Base-by-base conservation (phyloP, 2,888 invertebrate species). In the Glaucopsyche alexis region DNA sequence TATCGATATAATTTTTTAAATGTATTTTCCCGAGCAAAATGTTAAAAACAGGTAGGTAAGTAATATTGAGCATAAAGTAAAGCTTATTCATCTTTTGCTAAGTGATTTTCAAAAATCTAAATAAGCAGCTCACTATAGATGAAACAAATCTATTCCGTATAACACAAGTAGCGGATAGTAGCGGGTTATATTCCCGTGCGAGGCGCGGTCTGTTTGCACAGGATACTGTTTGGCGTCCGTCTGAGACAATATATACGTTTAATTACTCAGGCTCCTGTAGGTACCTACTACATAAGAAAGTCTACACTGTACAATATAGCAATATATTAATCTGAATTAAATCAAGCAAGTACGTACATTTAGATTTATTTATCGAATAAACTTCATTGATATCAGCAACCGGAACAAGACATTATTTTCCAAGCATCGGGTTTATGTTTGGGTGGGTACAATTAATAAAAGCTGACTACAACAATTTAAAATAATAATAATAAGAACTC, bases 211-310 rank as follows among this genome's bases (percentile, higher is more conserved):
- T 84, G 82, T 90, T 89, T 88, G 81, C 76, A 81, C 79, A 86
- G 89, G 88, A 84, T 79, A 74, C 76, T 90, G 87, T 90, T 90
- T 90, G 86, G 79, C 81, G 82, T 84, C 85, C 84, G 90, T 89
- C 90, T 90, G 87, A 79, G 85, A 84, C 86, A 87, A 88, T 88
- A 87, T 76, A 72, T 72, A 74, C 76, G 71, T 77, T 74, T 72
- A 67, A 74, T 74, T 74, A 74, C 72, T 72, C 65, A 16, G 45
- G 45, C 64, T 65, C 47, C 50, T 19, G 60, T 45, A n/a, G n/a
- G n/a, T n/a, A n/a, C n/a, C n/a, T n/a, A 40, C 29, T 29, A 29
- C 69, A 69, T 69, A 69, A 69, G 69, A 69, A 69, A 67, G 42
- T 65, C 8, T 67, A 60, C 60, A 60, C 29, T 13, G 29, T 13